Percentiles rank a stretch among this genome's conserved stretches.
phyloP scores from a whole-genome alignment of 2,888 invertebrate species.

The Drosophila subquinaria region DNA sequence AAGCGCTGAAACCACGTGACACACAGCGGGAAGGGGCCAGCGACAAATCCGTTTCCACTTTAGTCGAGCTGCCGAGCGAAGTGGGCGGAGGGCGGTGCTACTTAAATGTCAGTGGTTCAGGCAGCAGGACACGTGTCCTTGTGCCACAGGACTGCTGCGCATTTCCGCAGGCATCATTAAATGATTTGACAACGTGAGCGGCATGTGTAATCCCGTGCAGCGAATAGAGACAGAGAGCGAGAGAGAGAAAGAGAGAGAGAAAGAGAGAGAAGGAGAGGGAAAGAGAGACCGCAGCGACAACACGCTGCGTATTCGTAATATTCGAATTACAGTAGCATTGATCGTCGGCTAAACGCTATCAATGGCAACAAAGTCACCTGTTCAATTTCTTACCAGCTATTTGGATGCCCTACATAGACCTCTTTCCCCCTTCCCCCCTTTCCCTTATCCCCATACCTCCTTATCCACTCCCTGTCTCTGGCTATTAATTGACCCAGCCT shows the following conservation, averaged over 20 bases:
- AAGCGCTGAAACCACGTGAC: slow-evolving; percentile 28
- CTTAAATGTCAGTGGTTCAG: slow-evolving; percentile 14
- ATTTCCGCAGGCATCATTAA: slow-evolving; percentile 50
- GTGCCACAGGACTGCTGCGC: slow-evolving; percentile 1
- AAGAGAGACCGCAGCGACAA: slow-evolving; percentile 10
- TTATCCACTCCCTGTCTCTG: background rate
- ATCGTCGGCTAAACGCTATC: slow-evolving; percentile 25
- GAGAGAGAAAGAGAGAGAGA: background rate
- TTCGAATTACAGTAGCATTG: slow-evolving; percentile 17
- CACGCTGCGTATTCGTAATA: slow-evolving; percentile 50
- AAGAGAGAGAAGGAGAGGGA: background rate
- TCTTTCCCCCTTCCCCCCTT: no score
- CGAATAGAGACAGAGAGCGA: background rate
- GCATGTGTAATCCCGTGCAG: slow-evolving; percentile 12
- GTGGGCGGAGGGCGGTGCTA: background rate
- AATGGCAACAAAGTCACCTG: slow-evolving; percentile 17
- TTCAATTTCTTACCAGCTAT: slow-evolving; percentile 10
- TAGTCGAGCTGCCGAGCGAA: background rate
- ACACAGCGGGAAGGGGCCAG: slow-evolving; percentile 5
- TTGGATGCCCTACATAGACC: slow-evolving; percentile 17
- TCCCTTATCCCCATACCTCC: background rate
- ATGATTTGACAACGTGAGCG: slow-evolving; percentile 65
- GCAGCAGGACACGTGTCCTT: slow-evolving; percentile 25
- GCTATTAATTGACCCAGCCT: slow-evolving; percentile 7
- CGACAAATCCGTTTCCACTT: slow-evolving; percentile 23